Evolutionary conservation across 2,888 invertebrate species (phyloP).

Genomic region (Helicoverpa assulta): DNA sequence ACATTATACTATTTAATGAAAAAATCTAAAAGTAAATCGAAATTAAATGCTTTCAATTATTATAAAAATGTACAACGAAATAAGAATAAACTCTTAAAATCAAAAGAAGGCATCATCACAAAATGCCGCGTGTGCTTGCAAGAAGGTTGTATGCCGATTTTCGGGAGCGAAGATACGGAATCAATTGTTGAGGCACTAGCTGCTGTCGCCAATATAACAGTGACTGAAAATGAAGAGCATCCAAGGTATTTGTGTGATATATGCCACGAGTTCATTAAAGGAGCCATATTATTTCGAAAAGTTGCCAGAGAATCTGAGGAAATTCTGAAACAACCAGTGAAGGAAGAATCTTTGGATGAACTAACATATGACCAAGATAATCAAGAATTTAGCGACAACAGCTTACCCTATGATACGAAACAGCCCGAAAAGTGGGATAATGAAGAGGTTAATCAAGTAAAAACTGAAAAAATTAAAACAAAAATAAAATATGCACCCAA

Average conservation of each 20-base stretch:
- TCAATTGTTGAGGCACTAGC: conserved; percentile 24
- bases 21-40: conserved; percentile 35
- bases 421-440: conserved; percentile 53
- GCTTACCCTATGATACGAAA: conserved; percentile 51
- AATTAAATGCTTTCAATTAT: conserved; percentile 45
- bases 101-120: conserved; percentile 8
- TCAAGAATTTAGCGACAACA: conserved; percentile 60
- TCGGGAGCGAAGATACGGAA: conserved; percentile 31
- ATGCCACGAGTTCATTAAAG: conserved; percentile 76
- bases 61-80: conserved; percentile 50
- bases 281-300: conserved; percentile 76
- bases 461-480: conserved; percentile 54
- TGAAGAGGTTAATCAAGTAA: conserved; percentile 41
- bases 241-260: conserved; percentile 75
- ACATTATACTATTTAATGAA: conserved; percentile 58
- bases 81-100: conserved; percentile 31
- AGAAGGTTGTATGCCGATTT: conserved; percentile 64
- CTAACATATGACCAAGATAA: conserved; percentile 59
- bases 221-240: conserved; percentile 71
- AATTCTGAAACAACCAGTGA: conserved; percentile 65
- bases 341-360: conserved; percentile 59
- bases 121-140: conserved; percentile 59
- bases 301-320: conserved; percentile 73
- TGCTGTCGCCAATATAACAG: conserved; percentile 64
- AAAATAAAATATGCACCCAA: conserved; percentile 67